Evolutionary conservation across 1,140 invertebrate species (phyloP), one percentile per base, ranked within the genome.

Genomic region (Leptinotarsa undecemlineata): DNA sequence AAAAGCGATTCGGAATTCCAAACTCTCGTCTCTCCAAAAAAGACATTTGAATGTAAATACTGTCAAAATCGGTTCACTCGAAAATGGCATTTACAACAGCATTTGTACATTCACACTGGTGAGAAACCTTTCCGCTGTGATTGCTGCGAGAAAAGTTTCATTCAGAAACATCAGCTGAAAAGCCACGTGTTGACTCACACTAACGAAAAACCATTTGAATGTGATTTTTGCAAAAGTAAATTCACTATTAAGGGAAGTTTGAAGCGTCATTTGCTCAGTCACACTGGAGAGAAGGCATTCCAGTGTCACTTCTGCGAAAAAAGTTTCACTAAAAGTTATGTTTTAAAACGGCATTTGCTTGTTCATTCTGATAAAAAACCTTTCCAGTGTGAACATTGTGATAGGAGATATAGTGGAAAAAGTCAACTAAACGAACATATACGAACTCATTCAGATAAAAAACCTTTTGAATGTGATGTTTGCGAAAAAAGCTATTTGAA

Each of bases 401-500:
- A 82, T 81, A 60, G 80, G 78, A 6, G 87, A 84, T n/a, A 82
- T 92, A 17, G 87, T 90, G 21, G 91, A 90, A 61, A 61, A 61
- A 61, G 60, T 17, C 60, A 61, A 19, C 20, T 61, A 13, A 61
- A 14, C 17, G 17, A 61, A 61, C 60, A 61, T 20, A 3, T 61
- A 20, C 17, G 20, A 6, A 20, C 17, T 5, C 60, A 61, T 20
- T 19, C 17, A 61, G 60, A 61, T 20, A 1, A 14, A n/a, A 61
- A 61, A 15, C 60, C 17, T 13, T 66, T 66, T 15, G 33, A 66
- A 33, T 66, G 63, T 66, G 63, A 66, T 19, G 8, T 23, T 14
- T 66, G 63, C 11, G 6, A 20, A 1, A 66, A 66, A 66, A 0
- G 19, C 8, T 66, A 23, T 23, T 19, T 17, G 8, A 15, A 66